Evolutionary conservation across 2,888 invertebrate species (phyloP).

Genomic region (Fabriciana adippe): DNA sequence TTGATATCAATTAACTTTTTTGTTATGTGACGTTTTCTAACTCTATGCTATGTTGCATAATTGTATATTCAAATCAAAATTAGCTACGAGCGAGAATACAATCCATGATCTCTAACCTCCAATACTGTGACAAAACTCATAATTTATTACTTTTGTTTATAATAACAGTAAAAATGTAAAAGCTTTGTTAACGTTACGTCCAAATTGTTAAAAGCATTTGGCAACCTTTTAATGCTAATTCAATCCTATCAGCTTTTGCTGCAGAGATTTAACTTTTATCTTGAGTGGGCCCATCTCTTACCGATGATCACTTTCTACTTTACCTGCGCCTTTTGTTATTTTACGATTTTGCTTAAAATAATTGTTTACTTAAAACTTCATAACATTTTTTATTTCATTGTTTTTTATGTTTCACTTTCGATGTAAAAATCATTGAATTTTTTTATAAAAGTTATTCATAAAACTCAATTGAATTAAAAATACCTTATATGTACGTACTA

Average conservation of each 20-base stretch:
- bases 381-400: too few species aligned
- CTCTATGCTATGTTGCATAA: too few species aligned
- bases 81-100: too few species aligned
- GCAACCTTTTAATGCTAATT: slow-evolving; percentile 66
- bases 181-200: slow-evolving; percentile 26
- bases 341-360: slow-evolving; percentile 59
- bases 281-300: slow-evolving; percentile 57
- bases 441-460: too few species aligned
- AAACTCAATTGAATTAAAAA: background rate
- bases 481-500: background rate
- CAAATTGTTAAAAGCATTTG: slow-evolving; percentile 39
- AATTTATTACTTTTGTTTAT: too few species aligned
- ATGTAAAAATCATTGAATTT: background rate
- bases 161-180: slow-evolving; percentile 12
- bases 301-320: slow-evolving; percentile 59
- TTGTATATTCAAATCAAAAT: too few species aligned
- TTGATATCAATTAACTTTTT: too few species aligned
- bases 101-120: too few species aligned
- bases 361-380: slow-evolving; percentile 41
- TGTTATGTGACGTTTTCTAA: too few species aligned
- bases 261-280: slow-evolving; percentile 55
- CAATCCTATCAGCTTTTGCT: slow-evolving; percentile 58
- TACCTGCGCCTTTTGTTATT: slow-evolving; percentile 57
- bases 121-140: too few species aligned
- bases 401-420: too few species aligned